Conservation (phyloP, 2,888 invertebrate species). For the Perizoma flavofasciatum region DNA sequence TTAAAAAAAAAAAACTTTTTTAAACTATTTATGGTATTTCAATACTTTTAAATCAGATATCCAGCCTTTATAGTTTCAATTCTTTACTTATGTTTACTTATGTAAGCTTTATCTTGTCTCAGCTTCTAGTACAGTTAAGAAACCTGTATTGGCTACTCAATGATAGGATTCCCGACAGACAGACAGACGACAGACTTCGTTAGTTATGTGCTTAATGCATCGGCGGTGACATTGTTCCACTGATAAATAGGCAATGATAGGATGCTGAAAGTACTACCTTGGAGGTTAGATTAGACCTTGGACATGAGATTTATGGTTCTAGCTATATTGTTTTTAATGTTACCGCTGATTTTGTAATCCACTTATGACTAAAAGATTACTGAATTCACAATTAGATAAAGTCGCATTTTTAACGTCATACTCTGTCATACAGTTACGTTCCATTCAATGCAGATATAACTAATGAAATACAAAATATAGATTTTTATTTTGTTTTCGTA, state of each 20-base stretch:
- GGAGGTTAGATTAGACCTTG: background rate
- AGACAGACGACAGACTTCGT: constrained; percentile 22
- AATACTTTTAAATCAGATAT: background rate
- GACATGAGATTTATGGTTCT: background rate
- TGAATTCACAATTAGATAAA: too few species aligned
- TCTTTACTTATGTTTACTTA: too few species aligned
- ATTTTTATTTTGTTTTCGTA: too few species aligned
- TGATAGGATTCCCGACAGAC: constrained; percentile 53
- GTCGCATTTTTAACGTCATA: too few species aligned
- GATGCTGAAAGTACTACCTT: constrained; percentile 1
- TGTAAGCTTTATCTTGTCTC: too few species aligned
- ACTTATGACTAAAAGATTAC: too few species aligned
- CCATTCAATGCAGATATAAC: too few species aligned
- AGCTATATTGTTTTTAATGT: background rate
- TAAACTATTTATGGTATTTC: background rate
- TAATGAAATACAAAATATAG: too few species aligned
- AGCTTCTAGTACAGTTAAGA: background rate
- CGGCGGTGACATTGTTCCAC: constrained; percentile 29
- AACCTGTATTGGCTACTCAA: constrained; percentile 54
- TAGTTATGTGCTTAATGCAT: constrained; percentile 23
- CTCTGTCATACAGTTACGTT: too few species aligned
- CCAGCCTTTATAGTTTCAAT: too few species aligned
- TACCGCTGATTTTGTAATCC: too few species aligned
- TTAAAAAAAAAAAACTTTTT: too few species aligned
- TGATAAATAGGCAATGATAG: constrained; percentile 27